phyloP scores from a whole-genome alignment of 2,113 vertebrate genomes.

The Anarrhichthys ocellatus region DNA sequence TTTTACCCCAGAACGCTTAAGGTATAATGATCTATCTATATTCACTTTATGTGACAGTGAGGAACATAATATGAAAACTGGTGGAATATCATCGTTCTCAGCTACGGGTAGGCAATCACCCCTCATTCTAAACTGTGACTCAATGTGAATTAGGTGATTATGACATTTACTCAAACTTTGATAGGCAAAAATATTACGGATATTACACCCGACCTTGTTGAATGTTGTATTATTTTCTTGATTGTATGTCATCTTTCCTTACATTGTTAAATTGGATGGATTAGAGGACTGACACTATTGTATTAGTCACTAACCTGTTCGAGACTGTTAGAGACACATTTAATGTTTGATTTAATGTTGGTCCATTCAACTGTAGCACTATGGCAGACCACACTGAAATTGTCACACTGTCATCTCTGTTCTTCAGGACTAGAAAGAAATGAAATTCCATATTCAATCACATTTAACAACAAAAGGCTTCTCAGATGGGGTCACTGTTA shows the following conservation, averaged over 20 bases:
- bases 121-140: conserved; percentile 22
- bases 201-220: not conserved
- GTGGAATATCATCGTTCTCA: not conserved
- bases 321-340: not conserved
- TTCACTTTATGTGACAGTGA: conserved; percentile 7
- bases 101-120: not conserved
- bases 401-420: not conserved
- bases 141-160: conserved; percentile 20
- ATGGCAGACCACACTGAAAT: not conserved
- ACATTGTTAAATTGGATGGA: not conserved
- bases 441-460: conserved; percentile 9
- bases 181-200: not conserved
- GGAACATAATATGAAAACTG: not conserved
- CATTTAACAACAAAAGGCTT: conserved; percentile 16
- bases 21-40: conserved; percentile 34
- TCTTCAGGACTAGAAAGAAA: not conserved
- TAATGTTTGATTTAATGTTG: not conserved
- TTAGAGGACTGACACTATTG: not conserved
- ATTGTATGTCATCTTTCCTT: not conserved
- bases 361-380: not conserved
- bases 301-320: not conserved
- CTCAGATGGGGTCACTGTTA: not conserved
- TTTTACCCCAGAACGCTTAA: not conserved
- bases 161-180: conserved; percentile 6
- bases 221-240: not conserved